Conservation (phyloP, 2,113 vertebrate species). For the Apistogramma diplotaenia region DNA sequence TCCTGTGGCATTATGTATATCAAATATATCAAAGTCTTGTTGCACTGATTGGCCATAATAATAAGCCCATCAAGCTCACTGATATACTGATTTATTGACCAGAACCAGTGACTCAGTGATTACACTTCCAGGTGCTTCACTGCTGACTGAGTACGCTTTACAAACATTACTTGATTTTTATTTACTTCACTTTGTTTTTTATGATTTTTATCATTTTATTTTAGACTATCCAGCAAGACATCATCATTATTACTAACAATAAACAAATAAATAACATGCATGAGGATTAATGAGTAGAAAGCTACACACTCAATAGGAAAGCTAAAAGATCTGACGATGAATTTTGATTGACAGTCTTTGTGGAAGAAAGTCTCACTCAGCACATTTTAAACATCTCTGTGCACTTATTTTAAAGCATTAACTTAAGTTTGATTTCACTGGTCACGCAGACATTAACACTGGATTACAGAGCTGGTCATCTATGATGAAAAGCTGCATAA, state of each 20-base stretch:
- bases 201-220: accelerated
- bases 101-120: not conserved
- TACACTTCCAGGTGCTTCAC: not conserved
- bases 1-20: not conserved
- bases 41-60: not conserved
- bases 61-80: not conserved
- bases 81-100: not conserved
- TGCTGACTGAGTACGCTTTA: not conserved
- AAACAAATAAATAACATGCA: too few species aligned
- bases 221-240: not conserved
- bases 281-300: not conserved
- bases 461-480: not conserved
- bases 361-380: not conserved
- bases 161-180: not conserved
- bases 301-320: not conserved
- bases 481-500: not conserved
- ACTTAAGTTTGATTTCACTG: not conserved
- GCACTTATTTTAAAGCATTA: not conserved
- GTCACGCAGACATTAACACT: not conserved
- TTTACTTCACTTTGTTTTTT: not conserved
- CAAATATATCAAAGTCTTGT: accelerated
- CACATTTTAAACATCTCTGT: not conserved
- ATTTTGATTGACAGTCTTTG: not conserved
- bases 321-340: not conserved
- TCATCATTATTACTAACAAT: too few species aligned